Conservation (phyloP, 2,797 vertebrate genomes). For the Centroberyx gerrardi region DNA sequence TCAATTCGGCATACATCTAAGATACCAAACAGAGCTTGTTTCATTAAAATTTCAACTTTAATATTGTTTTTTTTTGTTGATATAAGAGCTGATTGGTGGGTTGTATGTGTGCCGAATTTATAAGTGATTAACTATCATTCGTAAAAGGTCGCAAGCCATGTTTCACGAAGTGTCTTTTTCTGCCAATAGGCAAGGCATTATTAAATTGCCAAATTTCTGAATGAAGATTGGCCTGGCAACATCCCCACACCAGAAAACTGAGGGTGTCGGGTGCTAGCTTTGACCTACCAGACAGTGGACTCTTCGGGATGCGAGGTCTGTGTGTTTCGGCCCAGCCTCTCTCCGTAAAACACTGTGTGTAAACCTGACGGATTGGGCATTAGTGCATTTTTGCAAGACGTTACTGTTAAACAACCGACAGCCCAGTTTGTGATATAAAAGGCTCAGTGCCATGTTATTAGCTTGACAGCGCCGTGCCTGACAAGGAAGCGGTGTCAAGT, state of each 20-base stretch:
- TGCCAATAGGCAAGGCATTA: no score
- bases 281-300: slow-evolving; percentile 75
- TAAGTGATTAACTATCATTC: no score
- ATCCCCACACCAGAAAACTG: no score
- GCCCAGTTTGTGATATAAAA: slow-evolving; percentile 34
- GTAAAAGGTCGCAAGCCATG: no score
- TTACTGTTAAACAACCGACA: slow-evolving; percentile 46
- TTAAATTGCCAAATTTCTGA: neutral
- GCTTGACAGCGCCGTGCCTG: slow-evolving; percentile 33
- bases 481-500: slow-evolving; percentile 48
- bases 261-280: neutral
- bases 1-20: no score
- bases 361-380: slow-evolving; percentile 24
- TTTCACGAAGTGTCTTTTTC: no score
- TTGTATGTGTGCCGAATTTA: no score
- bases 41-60: no score
- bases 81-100: no score
- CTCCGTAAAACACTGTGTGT: slow-evolving; percentile 10
- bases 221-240: neutral
- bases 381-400: slow-evolving; percentile 21
- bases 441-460: slow-evolving; percentile 53
- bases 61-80: no score
- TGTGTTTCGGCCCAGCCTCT: slow-evolving; percentile 17
- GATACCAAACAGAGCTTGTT: no score
- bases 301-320: slow-evolving; percentile 19